Conservation (phyloP, 2,797 vertebrate genomes). For the Siniperca scherzeri region DNA sequence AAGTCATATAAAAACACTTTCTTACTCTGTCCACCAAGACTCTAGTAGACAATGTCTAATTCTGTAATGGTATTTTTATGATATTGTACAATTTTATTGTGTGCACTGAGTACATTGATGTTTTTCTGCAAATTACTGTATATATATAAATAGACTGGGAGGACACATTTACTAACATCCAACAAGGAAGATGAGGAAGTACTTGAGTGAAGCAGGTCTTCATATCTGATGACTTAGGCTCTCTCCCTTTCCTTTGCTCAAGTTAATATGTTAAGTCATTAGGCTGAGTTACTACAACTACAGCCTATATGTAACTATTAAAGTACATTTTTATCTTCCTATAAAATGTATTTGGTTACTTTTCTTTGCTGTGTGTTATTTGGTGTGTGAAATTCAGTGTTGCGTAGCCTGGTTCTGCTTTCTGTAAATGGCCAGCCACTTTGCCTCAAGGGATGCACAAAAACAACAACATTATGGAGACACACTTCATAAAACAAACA, state of each 20-base stretch:
- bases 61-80: no score
- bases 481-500: conserved; percentile 2
- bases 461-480: conserved; percentile 13
- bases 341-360: neutral
- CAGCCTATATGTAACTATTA: neutral
- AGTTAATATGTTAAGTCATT: no score
- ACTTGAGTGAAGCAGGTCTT: neutral
- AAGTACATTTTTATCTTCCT: neutral
- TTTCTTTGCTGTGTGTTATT: neutral
- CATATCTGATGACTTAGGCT: neutral
- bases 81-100: neutral
- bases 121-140: neutral
- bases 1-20: neutral
- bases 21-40: neutral
- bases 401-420: conserved; percentile 34
- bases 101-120: no score
- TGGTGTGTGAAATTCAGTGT: conserved; percentile 23
- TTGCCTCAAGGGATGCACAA: neutral
- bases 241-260: no score
- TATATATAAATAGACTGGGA: neutral
- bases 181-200: conserved; percentile 22
- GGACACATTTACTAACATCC: neutral
- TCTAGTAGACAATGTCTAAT: neutral
- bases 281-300: neutral
- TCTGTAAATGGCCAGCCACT: conserved; percentile 21